These are phyloP conservation scores for Trachelus iudaicus DNA, from an alignment of 2,888 invertebrate genomes.

Conservation along the genomic window DNA sequence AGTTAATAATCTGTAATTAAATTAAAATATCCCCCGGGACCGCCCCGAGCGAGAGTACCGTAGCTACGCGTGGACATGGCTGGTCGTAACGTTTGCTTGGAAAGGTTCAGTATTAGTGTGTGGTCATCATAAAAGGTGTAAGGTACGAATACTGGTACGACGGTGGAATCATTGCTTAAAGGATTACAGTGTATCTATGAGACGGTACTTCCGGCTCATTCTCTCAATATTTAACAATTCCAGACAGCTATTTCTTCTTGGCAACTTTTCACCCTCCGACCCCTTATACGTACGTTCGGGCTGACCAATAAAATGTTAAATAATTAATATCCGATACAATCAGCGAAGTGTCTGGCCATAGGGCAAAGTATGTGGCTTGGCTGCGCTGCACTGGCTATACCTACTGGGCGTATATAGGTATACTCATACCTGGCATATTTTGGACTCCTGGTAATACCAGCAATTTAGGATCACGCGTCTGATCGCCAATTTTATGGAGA, in stretches of 20 bases:
- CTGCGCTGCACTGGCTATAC: not conserved
- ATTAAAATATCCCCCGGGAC: slow-evolving; percentile 35
- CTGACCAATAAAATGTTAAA: not conserved
- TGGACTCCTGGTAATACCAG: slow-evolving; percentile 7
- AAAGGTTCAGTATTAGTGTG: not conserved
- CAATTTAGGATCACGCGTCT: slow-evolving; percentile 16
- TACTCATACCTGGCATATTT: not conserved
- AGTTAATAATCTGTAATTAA: slow-evolving; percentile 45
- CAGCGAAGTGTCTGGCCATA: not conserved
- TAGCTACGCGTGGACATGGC: not conserved
- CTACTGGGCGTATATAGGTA: not conserved
- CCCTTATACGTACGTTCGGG: not conserved
- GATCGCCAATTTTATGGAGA: slow-evolving; percentile 23
- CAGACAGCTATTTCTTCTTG: not conserved
- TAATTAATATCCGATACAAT: not conserved
- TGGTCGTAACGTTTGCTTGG: slow-evolving; percentile 2
- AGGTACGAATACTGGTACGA: not conserved
- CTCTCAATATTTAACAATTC: not conserved
- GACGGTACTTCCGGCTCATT: not conserved
- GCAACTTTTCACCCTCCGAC: not conserved
- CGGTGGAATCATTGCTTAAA: too few species aligned
- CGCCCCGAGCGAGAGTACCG: slow-evolving; percentile 26
- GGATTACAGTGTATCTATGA: too few species aligned
- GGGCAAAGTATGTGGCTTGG: not conserved
- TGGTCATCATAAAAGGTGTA: not conserved